A percentile compares a stretch with the other conserved stretches of the same genome.
These are phyloP conservation scores for Elysia crispata DNA, from an alignment of 2,888 invertebrate genomes.

Conservation along the genomic window DNA sequence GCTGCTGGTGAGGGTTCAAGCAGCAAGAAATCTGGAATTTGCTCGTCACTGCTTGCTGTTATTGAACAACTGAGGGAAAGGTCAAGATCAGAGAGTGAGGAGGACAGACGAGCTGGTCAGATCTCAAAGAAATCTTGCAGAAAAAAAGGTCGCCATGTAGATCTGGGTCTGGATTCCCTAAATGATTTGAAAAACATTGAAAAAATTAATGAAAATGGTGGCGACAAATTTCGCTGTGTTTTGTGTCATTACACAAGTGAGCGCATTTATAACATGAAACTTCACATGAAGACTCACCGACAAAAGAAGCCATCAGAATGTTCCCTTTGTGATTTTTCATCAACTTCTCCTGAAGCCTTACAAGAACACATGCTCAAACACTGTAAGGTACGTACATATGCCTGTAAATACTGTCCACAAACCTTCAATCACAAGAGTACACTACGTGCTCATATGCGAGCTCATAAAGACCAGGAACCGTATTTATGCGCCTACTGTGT, in stretches of 20 bases:
- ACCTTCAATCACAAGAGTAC: constrained; percentile 75
- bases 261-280: constrained; percentile 63
- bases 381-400: constrained; percentile 73
- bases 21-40: constrained; percentile 65
- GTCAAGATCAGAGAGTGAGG: constrained; percentile 63
- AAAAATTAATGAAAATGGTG: constrained; percentile 60
- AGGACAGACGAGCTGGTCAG: constrained; percentile 51
- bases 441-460: constrained; percentile 75
- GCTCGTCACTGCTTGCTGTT: constrained; percentile 75
- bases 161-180: constrained; percentile 53
- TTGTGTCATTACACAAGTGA: constrained; percentile 73
- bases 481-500: constrained; percentile 70
- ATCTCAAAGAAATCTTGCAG: constrained; percentile 30
- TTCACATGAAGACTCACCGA: constrained; percentile 74
- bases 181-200: constrained; percentile 69
- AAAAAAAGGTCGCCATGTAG: constrained; percentile 51
- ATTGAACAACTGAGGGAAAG: constrained; percentile 75
- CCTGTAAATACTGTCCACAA: constrained; percentile 72
- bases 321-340: constrained; percentile 73
- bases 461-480: constrained; percentile 70
- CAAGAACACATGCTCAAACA: constrained; percentile 76
- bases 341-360: constrained; percentile 68
- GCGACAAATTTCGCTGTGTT: constrained; percentile 69
- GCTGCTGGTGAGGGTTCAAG: constrained; percentile 24
- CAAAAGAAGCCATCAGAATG: constrained; percentile 74